phyloP scores from a whole-genome alignment of 2,888 invertebrate genomes.

The Aphodius sticticus region DNA sequence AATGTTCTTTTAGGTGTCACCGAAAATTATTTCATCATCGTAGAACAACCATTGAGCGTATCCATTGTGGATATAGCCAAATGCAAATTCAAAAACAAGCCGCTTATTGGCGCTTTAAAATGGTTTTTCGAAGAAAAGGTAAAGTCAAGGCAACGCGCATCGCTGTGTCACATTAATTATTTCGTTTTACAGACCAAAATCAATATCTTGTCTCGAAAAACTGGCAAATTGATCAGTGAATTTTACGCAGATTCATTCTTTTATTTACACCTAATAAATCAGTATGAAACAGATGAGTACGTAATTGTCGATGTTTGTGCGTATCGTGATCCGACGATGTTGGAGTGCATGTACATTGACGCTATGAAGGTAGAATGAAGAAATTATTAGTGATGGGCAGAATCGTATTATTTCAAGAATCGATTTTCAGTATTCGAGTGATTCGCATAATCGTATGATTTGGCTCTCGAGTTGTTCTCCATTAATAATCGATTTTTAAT shows the following conservation, averaged over 20 bases:
- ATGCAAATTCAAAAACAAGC: constrained; percentile 70
- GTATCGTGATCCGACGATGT: constrained; percentile 81
- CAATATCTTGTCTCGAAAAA: constrained; percentile 63
- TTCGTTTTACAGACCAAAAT: constrained; percentile 63
- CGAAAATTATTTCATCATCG: constrained; percentile 84
- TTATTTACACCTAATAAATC: constrained; percentile 87
- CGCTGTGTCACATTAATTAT: constrained; percentile 9
- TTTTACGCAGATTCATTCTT: constrained; percentile 77
- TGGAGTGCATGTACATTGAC: constrained; percentile 87
- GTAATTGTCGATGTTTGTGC: constrained; percentile 83
- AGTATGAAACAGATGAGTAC: constrained; percentile 70
- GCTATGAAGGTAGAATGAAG: constrained; percentile 71
- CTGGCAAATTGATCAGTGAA: constrained; percentile 65
- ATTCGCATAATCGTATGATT: too few species aligned
- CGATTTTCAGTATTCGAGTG: too few species aligned
- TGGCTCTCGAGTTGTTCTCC: too few species aligned
- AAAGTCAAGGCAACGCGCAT: constrained; percentile 6
- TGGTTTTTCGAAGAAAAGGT: constrained; percentile 81
- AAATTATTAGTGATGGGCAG: too few species aligned
- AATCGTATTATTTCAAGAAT: too few species aligned
- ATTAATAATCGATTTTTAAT: too few species aligned
- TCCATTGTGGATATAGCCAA: constrained; percentile 70
- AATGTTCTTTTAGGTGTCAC: constrained; percentile 68
- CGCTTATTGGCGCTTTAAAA: constrained; percentile 72
- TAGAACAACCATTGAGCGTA: constrained; percentile 87